Evolutionary conservation across 2,797 vertebrate species (phyloP).

Genomic region (Odontamblyopus rebecca): DNA sequence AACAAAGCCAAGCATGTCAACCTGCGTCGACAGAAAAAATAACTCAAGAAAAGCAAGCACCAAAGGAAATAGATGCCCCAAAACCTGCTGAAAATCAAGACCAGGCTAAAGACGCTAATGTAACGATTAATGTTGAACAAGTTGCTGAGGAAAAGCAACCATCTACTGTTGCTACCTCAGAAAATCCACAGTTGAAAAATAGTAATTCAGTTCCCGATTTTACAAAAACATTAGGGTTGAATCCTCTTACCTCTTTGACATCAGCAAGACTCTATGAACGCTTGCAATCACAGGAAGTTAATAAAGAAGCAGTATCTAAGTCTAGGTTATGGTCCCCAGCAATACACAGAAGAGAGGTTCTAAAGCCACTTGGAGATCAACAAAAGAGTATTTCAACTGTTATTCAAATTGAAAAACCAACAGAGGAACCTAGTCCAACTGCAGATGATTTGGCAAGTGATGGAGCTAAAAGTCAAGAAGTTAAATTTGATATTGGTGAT

Average conservation of each 20-base stretch:
- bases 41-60: constrained; percentile 35
- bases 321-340: constrained; percentile 2
- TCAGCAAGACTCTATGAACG: constrained; percentile 9
- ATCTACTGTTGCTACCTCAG: constrained; percentile 18
- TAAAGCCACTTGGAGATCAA: constrained; percentile 3
- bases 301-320: neutral
- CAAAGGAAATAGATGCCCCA: constrained; percentile 22
- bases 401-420: neutral
- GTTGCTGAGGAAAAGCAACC: constrained; percentile 21
- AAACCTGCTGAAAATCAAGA: constrained; percentile 43
- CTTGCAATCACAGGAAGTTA: neutral
- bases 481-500: neutral
- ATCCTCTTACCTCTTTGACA: constrained; percentile 9
- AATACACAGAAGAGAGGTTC: neutral
- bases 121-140: constrained; percentile 15
- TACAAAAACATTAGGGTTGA: constrained; percentile 9
- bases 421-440: neutral
- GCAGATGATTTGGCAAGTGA: neutral
- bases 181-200: constrained; percentile 10
- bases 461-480: neutral
- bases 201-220: neutral
- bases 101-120: constrained; percentile 10
- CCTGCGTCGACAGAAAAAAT: constrained; percentile 26
- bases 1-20: constrained; percentile 29
- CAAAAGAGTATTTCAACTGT: neutral